phyloP scores from a whole-genome alignment of 2,113 vertebrate species.

The Dromiciops gliroides region DNA sequence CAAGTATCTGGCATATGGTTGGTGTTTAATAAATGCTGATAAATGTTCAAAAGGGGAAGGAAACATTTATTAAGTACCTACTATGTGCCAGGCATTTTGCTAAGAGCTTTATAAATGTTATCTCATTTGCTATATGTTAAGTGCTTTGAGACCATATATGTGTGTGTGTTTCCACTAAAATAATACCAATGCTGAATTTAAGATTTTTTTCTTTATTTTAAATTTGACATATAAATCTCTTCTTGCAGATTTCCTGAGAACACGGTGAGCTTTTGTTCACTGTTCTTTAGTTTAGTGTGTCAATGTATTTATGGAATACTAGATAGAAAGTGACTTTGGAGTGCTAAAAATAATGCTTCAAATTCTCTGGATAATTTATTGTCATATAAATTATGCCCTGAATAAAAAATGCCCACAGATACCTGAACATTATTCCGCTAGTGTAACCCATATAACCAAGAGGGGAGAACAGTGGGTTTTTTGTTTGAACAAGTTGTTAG shows the following conservation, averaged over 20 bases:
- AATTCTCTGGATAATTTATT: conserved; percentile 58
- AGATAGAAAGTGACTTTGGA: conserved; percentile 39
- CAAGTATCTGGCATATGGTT: too few relatives aligned
- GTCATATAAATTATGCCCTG: conserved; percentile 66
- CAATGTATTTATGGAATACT: not conserved
- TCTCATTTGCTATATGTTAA: not conserved
- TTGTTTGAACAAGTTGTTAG: conserved; percentile 63
- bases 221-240: not conserved
- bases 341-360: conserved; percentile 35
- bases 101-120: not conserved
- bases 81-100: not conserved
- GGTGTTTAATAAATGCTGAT: too few relatives aligned
- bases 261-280: conserved; percentile 7
- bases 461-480: conserved; percentile 67
- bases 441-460: conserved; percentile 60
- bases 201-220: not conserved
- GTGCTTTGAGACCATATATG: not conserved
- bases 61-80: not conserved
- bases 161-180: not conserved
- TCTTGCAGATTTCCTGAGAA: conserved; percentile 24
- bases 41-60: not conserved
- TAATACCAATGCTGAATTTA: conserved; percentile 1
- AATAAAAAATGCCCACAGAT: conserved; percentile 64
- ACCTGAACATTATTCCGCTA: conserved; percentile 29
- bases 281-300: not conserved